Conservation (phyloP, 1,140 invertebrate species). For the Sesamia nonagrioides region DNA sequence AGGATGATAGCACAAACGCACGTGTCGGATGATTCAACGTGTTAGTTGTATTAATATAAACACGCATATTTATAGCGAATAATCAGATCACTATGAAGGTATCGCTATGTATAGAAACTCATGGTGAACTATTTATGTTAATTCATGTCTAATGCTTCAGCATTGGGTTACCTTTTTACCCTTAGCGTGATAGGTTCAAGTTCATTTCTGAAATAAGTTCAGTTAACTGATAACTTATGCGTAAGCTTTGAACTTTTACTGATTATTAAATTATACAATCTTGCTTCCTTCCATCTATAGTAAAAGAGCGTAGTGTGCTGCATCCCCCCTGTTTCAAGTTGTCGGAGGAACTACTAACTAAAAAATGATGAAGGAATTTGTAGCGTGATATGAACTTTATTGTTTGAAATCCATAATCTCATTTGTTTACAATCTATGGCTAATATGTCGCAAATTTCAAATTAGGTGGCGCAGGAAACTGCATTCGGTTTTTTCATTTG, state of each 20-base stretch:
- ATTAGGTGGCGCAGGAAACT: too few species aligned
- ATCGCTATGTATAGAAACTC: not conserved
- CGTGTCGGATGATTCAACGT: conserved; percentile 21
- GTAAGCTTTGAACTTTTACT: not conserved
- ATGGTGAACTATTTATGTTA: not conserved
- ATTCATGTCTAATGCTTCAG: not conserved
- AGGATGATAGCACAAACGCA: conserved; percentile 5
- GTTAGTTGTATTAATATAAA: conserved; percentile 11
- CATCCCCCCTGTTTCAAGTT: too few species aligned
- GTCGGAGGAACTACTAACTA: too few species aligned
- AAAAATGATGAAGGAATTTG: too few species aligned
- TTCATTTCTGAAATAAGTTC: not conserved
- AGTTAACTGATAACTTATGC: not conserved
- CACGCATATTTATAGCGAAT: conserved; percentile 21
- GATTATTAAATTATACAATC: too few species aligned
- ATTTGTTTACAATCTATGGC: too few species aligned
- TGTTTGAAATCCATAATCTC: too few species aligned
- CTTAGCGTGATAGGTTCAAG: conserved; percentile 21
- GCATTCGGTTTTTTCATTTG: too few species aligned
- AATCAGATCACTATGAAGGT: conserved; percentile 13
- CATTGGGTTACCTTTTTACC: not conserved
- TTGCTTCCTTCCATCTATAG: too few species aligned
- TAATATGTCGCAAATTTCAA: too few species aligned
- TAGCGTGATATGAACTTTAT: too few species aligned
- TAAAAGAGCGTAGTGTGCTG: too few species aligned